Evolutionary conservation across 2,888 invertebrate species (phyloP), one percentile per base, ranked within the genome.

Genomic region (Coelinius sp.): DNA sequence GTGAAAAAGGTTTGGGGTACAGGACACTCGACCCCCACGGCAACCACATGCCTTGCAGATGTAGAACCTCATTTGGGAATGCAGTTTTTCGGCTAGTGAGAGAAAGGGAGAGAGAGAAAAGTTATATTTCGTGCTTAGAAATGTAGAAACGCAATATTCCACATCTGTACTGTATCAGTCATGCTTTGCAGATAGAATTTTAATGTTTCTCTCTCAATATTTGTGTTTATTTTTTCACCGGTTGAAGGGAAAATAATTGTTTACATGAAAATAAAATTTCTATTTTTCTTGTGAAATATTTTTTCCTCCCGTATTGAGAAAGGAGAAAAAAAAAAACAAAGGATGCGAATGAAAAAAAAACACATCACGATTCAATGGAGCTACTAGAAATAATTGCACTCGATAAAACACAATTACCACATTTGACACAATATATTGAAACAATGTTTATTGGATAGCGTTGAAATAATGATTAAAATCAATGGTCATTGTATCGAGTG

Each of bases 11-110:
- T 66, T 64, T 49, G 64, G 68, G 70, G 52, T 52, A 59, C 35
- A 59, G 41, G 22, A 68, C 75, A 67, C 68, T 75, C 78, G 78
- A 73, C 70, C 76, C 73, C 71, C 73, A n/a, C 77, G 56, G 71
- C 70, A 77, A 79, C 75, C 81, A 81, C 82, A 83, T 83, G 83
- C 77, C 71, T 71, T 75, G 77, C 83, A 83, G 83, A 83, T 83
- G 83, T 78, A 77, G 17, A 69, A 76, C 71, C 70, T 76, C 59
- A 31, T 46, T 65, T 44, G 49, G 17, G 17, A 27, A 38, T 59
- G 65, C 27, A 25, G 53, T 64, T 38, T 35, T 31, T 44, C 46
- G 14, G 31, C 31, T 14, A 3, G 53, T 67, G 31, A 31, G 25
- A 31, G 22, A 25, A 10, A 12, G 22, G 8, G 53, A 52, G 31